Conservation (phyloP, 2,888 invertebrate genomes). For the Anarsia innoxiella region DNA sequence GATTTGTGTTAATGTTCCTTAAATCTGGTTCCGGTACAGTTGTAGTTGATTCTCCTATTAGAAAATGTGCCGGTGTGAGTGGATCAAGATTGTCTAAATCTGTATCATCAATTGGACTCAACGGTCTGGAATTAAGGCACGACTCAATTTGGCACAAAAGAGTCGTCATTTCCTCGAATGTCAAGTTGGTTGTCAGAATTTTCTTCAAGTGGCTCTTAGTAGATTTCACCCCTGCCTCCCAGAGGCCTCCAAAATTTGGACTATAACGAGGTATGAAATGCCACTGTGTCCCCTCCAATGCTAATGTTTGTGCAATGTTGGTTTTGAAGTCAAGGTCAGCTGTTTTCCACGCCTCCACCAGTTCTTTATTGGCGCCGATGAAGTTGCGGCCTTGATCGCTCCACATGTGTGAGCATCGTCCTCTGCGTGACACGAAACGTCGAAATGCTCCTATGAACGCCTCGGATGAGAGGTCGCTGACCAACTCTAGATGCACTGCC, state of each 20-base stretch:
- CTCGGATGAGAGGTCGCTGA: slow-evolving; percentile 2
- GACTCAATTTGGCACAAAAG: neutral
- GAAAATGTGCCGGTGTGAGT: neutral
- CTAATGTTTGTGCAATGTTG: no score
- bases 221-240: slow-evolving; percentile 10
- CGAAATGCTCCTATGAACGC: neutral
- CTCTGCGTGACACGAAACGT: neutral
- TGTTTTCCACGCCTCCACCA: no score
- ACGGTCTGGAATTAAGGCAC: neutral
- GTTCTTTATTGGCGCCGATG: no score
- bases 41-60: neutral
- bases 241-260: slow-evolving; percentile 19
- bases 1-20: no score
- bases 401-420: neutral
- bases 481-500: neutral
- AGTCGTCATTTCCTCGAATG: neutral
- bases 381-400: neutral
- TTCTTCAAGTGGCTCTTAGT: neutral
- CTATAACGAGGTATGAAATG: slow-evolving; percentile 19
- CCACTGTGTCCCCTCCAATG: neutral
- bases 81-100: neutral
- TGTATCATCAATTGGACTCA: neutral
- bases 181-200: neutral
- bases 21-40: no score
- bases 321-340: no score